Evolutionary conservation across 2,797 vertebrate genomes (phyloP).

Genomic region (Eulemur coronatus): DNA sequence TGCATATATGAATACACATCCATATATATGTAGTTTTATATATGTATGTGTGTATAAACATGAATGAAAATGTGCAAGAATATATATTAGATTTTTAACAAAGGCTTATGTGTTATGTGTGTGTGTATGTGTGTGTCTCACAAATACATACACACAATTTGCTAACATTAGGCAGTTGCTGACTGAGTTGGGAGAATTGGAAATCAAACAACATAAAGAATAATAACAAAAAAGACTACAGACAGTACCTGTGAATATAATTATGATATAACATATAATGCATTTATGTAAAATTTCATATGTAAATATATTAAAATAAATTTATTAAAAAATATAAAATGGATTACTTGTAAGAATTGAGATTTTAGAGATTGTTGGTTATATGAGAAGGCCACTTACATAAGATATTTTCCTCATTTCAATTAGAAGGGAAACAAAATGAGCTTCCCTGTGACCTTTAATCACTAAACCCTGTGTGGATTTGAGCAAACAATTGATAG

Average conservation of each 20-base stretch:
- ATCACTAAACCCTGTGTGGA: background rate
- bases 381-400: background rate
- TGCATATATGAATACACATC: background rate
- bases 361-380: background rate
- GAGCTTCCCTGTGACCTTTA: background rate
- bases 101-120: background rate
- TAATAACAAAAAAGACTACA: background rate
- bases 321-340: background rate
- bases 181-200: background rate
- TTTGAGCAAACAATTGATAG: background rate
- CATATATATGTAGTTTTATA: background rate
- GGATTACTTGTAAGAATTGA: background rate
- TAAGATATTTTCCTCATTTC: background rate
- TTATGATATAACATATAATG: background rate
- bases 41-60: background rate
- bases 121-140: background rate
- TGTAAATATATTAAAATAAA: background rate
- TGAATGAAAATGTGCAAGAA: background rate
- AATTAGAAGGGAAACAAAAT: slow-evolving; percentile 9
- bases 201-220: background rate
- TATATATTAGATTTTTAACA: background rate
- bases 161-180: background rate
- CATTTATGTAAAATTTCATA: background rate
- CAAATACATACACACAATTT: background rate
- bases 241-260: background rate